phyloP scores from a whole-genome alignment of 2,888 invertebrate genomes.

The Chrysomela aeneicollis region DNA sequence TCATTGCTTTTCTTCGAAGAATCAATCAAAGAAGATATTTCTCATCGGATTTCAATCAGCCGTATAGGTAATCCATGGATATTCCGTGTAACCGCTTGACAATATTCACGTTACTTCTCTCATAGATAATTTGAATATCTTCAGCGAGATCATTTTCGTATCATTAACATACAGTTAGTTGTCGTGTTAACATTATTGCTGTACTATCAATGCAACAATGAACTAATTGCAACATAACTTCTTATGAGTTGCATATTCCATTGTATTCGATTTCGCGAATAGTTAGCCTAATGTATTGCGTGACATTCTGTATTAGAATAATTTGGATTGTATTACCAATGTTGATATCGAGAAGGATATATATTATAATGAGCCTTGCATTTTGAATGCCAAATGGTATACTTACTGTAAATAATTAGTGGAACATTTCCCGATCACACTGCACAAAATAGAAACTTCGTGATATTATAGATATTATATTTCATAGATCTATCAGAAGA shows the following conservation, averaged over 20 bases:
- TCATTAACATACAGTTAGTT: constrained; percentile 53
- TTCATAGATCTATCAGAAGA: too few species aligned
- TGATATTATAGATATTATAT: too few species aligned
- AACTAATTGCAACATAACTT: constrained; percentile 50
- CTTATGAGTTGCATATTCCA: constrained; percentile 46
- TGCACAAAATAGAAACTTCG: too few species aligned
- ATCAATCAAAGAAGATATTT: too few species aligned
- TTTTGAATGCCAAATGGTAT: background rate
- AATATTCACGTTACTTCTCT: background rate
- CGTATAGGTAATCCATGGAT: too few species aligned
- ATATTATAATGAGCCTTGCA: background rate
- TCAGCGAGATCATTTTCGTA: constrained; percentile 44
- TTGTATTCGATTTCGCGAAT: constrained; percentile 42
- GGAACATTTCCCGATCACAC: too few species aligned
- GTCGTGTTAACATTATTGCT: constrained; percentile 52
- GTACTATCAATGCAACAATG: constrained; percentile 48
- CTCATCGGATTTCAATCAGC: too few species aligned
- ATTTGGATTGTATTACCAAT: constrained; percentile 10
- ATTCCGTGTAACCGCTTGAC: background rate
- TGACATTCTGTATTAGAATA: constrained; percentile 20
- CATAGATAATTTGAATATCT: constrained; percentile 33
- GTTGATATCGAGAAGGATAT: background rate
- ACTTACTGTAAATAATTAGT: too few species aligned
- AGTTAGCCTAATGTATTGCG: constrained; percentile 25
- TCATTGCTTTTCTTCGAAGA: too few species aligned